phyloP scores from a whole-genome alignment of 1,140 invertebrate species.

The Lepidurus couesii region DNA sequence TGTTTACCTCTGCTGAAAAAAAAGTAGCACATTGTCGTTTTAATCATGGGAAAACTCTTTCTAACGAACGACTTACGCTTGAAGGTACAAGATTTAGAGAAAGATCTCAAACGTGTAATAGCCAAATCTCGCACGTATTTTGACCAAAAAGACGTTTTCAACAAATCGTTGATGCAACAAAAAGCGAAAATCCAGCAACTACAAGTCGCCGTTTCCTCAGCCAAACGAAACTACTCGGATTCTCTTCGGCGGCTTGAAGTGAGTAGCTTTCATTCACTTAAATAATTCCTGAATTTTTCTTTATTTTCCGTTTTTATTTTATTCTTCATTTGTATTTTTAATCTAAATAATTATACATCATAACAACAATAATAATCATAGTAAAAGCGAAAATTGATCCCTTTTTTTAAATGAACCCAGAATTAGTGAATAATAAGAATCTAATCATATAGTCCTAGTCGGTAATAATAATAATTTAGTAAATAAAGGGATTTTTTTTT shows the following conservation, averaged over 20 bases:
- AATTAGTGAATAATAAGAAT: too few relatives aligned
- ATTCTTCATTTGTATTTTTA: too few relatives aligned
- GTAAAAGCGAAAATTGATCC: too few relatives aligned
- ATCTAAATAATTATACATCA: too few relatives aligned
- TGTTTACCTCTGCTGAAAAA: conserved; percentile 70
- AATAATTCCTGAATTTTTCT: background rate
- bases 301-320: background rate
- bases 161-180: conserved; percentile 46
- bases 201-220: conserved; percentile 45
- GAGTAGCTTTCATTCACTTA: too few relatives aligned
- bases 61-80: conserved; percentile 33
- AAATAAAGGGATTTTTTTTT: background rate
- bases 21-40: conserved; percentile 48
- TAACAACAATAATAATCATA: too few relatives aligned
- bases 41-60: background rate
- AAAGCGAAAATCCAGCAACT: conserved; percentile 48
- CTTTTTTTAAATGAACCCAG: too few relatives aligned
- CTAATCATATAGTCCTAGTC: too few relatives aligned
- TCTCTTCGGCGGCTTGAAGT: conserved; percentile 47
- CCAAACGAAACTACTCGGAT: conserved; percentile 48
- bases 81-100: conserved; percentile 61
- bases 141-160: conserved; percentile 48
- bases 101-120: conserved; percentile 68
- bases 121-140: conserved; percentile 62
- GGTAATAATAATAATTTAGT: too few relatives aligned